Percentiles rank a stretch among this genome's conserved stretches.
These are phyloP conservation scores for Cosmia pyralina DNA, from an alignment of 2,888 invertebrate species.

Conservation along the genomic window DNA sequence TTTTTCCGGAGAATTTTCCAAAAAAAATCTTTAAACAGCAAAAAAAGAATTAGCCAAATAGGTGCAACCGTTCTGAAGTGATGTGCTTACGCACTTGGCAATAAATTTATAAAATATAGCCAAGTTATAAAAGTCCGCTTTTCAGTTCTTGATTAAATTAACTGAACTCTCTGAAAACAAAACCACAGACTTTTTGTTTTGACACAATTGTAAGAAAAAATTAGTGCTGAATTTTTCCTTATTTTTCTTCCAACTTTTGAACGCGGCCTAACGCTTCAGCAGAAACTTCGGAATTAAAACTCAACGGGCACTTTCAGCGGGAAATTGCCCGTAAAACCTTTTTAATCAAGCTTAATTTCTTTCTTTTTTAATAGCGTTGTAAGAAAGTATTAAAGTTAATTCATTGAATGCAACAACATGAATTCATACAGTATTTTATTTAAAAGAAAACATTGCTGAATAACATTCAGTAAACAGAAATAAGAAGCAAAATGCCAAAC, in stretches of 20 bases:
- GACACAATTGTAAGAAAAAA: constrained; percentile 36
- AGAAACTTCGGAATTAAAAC: constrained; percentile 51
- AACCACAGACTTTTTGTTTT: constrained; percentile 18
- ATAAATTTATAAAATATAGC: neutral
- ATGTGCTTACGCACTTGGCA: no score
- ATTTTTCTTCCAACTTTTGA: constrained; percentile 34
- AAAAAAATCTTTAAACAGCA: no score
- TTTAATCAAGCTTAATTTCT: constrained; percentile 57
- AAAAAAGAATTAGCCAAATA: no score
- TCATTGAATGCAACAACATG: neutral
- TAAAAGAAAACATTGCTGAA: neutral
- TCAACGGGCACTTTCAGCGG: constrained; percentile 11
- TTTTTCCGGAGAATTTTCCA: no score
- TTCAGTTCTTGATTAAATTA: constrained; percentile 1
- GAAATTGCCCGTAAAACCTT: constrained; percentile 48
- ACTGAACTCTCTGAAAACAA: constrained; percentile 12
- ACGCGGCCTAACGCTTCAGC: constrained; percentile 3
- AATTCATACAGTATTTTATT: neutral
- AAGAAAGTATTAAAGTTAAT: constrained; percentile 19
- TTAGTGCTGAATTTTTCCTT: constrained; percentile 26
- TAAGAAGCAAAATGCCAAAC: neutral
- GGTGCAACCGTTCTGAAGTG: no score
- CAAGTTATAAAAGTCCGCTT: neutral
- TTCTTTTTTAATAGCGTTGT: constrained; percentile 30
- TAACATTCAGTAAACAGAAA: constrained; percentile 2